phyloP scores from a whole-genome alignment of 2,888 invertebrate species.

The Chamaedrilus cognettii region DNA sequence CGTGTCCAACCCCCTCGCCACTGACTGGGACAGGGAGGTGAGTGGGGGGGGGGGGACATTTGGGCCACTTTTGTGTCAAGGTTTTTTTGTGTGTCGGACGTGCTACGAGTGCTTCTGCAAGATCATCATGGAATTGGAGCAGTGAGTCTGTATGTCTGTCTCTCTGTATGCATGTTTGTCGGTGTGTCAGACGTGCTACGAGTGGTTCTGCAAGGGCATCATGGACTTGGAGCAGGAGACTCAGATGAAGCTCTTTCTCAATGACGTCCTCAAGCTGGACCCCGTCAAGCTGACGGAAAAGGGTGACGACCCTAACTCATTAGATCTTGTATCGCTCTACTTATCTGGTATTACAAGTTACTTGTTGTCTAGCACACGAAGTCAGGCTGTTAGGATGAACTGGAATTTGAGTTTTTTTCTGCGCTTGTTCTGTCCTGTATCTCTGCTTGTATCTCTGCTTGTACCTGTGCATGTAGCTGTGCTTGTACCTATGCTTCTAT shows the following conservation, averaged over 20 bases:
- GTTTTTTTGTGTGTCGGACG: conserved; percentile 45
- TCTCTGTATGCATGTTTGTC: no score
- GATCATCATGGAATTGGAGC: conserved; percentile 60
- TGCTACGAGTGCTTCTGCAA: conserved; percentile 62
- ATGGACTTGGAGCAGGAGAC: conserved; percentile 61
- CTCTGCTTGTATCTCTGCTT: no score
- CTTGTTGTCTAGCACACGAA: no score
- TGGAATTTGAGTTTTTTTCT: no score
- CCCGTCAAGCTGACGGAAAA: conserved; percentile 57
- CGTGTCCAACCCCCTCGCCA: conserved; percentile 57
- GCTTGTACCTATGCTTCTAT: no score
- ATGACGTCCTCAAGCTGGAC: conserved; percentile 60
- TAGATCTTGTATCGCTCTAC: conserved; percentile 4
- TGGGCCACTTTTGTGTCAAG: no score
- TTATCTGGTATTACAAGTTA: background rate
- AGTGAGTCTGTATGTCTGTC: no score
- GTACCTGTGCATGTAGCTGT: no score
- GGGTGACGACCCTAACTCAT: conserved; percentile 46
- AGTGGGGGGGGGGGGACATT: no score
- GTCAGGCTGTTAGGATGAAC: no score
- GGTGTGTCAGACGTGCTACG: conserved; percentile 58
- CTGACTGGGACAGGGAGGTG: conserved; percentile 61
- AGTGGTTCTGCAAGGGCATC: conserved; percentile 61
- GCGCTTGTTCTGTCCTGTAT: no score
- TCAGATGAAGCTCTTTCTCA: conserved; percentile 60